Percentiles rank a stretch among this genome's conserved stretches.
phyloP scores from a whole-genome alignment of 2,113 vertebrate genomes.

The Chaetodon auriga region DNA sequence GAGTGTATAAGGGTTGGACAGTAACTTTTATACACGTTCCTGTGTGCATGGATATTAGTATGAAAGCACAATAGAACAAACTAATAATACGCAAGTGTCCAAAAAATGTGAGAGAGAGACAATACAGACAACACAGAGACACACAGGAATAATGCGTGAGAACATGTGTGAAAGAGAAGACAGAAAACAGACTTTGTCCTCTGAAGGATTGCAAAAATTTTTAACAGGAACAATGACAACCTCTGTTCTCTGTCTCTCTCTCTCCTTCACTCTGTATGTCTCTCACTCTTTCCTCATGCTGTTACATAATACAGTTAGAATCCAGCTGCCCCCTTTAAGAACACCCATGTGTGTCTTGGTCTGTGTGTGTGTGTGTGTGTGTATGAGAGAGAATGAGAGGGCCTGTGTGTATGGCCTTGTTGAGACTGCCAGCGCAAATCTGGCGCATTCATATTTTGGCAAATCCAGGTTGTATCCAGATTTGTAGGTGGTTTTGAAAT shows the following conservation, averaged over 20 bases:
- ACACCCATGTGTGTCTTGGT: neutral
- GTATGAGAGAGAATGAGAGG: neutral
- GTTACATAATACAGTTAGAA: slow-evolving; percentile 43
- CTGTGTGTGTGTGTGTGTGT: slow-evolving; percentile 2
- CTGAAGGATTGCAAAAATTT: slow-evolving; percentile 2
- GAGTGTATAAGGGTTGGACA: neutral
- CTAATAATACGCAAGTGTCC: neutral
- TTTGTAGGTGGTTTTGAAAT: too few relatives aligned
- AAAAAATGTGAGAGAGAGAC: neutral
- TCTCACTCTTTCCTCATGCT: slow-evolving; percentile 38
- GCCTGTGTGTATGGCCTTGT: neutral
- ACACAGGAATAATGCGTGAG: neutral
- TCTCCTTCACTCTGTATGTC: neutral
- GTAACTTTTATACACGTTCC: neutral
- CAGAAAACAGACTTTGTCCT: slow-evolving; percentile 46
- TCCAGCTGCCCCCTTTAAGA: slow-evolving; percentile 46
- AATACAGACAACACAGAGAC: neutral
- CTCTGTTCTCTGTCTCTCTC: slow-evolving; percentile 37
- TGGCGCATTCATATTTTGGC: too few relatives aligned
- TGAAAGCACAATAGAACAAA: neutral
- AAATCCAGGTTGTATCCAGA: too few relatives aligned
- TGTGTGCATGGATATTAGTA: neutral
- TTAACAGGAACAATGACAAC: slow-evolving; percentile 67
- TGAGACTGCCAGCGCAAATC: too few relatives aligned
- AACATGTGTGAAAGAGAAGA: slow-evolving; percentile 10